These are phyloP conservation scores for Cairina moschata DNA, from an alignment of 2,113 vertebrate species.

Conservation along the genomic window DNA sequence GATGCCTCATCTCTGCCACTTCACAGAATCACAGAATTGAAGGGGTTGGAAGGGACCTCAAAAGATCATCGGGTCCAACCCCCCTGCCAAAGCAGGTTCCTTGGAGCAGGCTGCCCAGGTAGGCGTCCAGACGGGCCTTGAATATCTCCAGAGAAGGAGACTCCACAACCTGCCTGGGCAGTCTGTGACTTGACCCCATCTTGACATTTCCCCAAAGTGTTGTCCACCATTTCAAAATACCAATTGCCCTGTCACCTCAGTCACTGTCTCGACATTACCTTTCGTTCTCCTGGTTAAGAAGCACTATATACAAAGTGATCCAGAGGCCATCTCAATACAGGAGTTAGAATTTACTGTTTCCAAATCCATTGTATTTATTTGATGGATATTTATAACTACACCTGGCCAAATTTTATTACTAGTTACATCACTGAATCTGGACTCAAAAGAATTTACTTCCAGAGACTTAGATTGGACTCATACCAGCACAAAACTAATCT, in stretches of 20 bases:
- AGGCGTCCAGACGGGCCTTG: too few relatives aligned
- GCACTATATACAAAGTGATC: not conserved
- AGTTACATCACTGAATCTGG: not conserved
- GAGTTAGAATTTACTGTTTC: not conserved
- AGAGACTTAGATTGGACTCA: not conserved
- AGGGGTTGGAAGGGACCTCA: too few relatives aligned
- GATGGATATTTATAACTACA: not conserved
- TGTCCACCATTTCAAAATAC: not conserved
- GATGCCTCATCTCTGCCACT: not conserved
- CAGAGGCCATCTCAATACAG: not conserved
- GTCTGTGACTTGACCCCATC: not conserved
- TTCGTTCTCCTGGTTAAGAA: not conserved
- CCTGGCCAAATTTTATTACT: not conserved
- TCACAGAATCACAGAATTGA: too few relatives aligned
- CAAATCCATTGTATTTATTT: not conserved
- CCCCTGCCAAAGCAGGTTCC: too few relatives aligned
- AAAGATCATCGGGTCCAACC: too few relatives aligned
- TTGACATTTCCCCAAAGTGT: not conserved
- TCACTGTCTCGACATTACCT: not conserved
- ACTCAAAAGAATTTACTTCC: not conserved
- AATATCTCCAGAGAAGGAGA: too few relatives aligned
- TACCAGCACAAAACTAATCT: slow-evolving; percentile 22
- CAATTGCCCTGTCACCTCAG: not conserved
- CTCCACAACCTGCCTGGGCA: too few relatives aligned
- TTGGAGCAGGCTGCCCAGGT: too few relatives aligned